These are phyloP conservation scores for Ataeniobius toweri DNA, from an alignment of 2,797 vertebrate species.

Conservation along the genomic window DNA sequence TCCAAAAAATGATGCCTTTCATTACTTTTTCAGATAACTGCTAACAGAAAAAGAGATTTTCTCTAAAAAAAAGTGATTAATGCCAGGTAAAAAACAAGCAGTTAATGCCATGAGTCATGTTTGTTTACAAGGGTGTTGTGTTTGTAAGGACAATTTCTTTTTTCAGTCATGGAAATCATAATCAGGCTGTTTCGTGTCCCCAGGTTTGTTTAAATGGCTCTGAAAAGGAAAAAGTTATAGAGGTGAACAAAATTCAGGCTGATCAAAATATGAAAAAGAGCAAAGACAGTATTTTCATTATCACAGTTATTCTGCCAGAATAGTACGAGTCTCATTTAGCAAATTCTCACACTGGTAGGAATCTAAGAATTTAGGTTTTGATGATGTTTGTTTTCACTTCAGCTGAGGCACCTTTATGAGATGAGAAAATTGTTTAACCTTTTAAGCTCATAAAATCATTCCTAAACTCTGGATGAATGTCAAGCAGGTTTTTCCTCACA, in stretches of 20 bases:
- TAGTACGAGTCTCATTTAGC: conserved; percentile 2
- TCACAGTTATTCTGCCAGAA: conserved; percentile 11
- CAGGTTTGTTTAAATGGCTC: conserved; percentile 15
- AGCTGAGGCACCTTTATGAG: conserved; percentile 17
- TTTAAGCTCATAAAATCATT: conserved; percentile 21
- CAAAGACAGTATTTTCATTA: conserved; percentile 34
- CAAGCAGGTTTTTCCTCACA: conserved; percentile 8
- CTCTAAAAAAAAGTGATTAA: conserved; percentile 26
- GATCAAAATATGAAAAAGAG: conserved; percentile 10
- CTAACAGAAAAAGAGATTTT: conserved; percentile 16
- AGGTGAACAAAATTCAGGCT: conserved; percentile 15
- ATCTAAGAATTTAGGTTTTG: conserved; percentile 41
- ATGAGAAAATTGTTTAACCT: conserved; percentile 20
- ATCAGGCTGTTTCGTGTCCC: neutral
- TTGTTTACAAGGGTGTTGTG: neutral
- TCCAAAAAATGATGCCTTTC: conserved; percentile 17
- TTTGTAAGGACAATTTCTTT: neutral
- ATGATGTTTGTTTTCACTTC: conserved; percentile 41
- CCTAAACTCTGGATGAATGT: conserved; percentile 14
- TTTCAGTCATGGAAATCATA: neutral
- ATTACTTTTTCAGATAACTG: conserved; percentile 30
- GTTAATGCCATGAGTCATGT: neutral
- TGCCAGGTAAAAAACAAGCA: conserved; percentile 11
- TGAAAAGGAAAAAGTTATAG: conserved; percentile 17
- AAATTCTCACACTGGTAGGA: neutral